A percentile compares a stretch with the other conserved stretches of the same genome.
phyloP scores from a whole-genome alignment of 2,797 vertebrate genomes.

The Premnoplex brunnescens region DNA sequence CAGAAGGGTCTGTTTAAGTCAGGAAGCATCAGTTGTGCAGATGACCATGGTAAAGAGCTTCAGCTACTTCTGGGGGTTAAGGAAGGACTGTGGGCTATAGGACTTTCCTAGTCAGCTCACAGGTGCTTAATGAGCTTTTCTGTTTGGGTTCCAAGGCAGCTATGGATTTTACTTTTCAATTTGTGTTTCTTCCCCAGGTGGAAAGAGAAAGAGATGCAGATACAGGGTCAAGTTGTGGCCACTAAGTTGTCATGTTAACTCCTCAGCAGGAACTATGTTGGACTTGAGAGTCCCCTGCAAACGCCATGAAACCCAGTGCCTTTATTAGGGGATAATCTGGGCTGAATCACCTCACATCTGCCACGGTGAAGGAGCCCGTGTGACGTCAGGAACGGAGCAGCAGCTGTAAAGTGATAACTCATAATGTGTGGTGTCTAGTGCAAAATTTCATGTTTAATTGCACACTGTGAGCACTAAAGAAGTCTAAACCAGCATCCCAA shows the following conservation, averaged over 20 bases:
- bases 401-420: neutral
- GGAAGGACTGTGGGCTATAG: neutral
- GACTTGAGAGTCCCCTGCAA: neutral
- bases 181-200: neutral
- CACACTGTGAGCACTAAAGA: neutral
- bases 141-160: neutral
- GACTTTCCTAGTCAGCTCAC: neutral
- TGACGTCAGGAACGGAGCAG: neutral
- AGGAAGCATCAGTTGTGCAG: neutral
- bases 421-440: neutral
- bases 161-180: neutral
- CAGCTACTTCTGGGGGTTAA: neutral
- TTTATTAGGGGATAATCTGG: neutral
- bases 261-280: neutral
- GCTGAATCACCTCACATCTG: neutral
- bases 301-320: neutral
- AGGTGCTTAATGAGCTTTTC: neutral
- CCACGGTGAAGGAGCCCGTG: neutral
- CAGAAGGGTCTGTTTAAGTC: neutral
- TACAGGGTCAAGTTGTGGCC: neutral
- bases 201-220: neutral
- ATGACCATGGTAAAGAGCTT: neutral
- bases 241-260: neutral
- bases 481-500: neutral
- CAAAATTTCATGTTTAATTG: slow-evolving; percentile 2